These are phyloP conservation scores for Sericinus montela DNA, from an alignment of 2,888 invertebrate species.

Conservation along the genomic window DNA sequence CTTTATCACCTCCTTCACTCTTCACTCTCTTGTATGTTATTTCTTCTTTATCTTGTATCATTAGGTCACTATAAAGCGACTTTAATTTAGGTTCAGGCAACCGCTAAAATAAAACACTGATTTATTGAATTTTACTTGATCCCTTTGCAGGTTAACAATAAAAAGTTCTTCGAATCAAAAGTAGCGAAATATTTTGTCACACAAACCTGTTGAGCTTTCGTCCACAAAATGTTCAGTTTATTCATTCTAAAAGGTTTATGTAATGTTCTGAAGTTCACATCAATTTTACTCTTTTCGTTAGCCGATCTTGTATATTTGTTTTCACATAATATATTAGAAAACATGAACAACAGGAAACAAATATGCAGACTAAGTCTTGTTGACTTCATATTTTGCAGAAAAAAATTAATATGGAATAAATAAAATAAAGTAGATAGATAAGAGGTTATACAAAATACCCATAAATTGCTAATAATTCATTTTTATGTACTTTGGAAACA, in stretches of 20 bases:
- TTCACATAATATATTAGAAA: conserved; percentile 39
- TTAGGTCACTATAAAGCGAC: conserved; percentile 92
- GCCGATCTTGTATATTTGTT: conserved; percentile 84
- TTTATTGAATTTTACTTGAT: too few relatives aligned
- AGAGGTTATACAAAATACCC: too few relatives aligned
- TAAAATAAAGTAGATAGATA: too few relatives aligned
- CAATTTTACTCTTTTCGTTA: conserved; percentile 61
- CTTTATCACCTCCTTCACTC: conserved; percentile 91
- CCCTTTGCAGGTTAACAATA: too few relatives aligned
- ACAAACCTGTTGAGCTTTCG: conserved; percentile 94
- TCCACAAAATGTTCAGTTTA: conserved; percentile 93
- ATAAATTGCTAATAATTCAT: too few relatives aligned
- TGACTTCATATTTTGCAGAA: conserved; percentile 3
- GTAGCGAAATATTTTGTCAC: too few relatives aligned
- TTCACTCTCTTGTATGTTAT: conserved; percentile 89
- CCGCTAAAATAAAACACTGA: conserved; percentile 74
- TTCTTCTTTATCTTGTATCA: conserved; percentile 96
- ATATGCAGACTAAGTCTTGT: not conserved
- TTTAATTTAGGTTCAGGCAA: conserved; percentile 91
- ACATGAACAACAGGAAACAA: not conserved
- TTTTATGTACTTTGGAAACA: too few relatives aligned
- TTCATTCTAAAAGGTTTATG: conserved; percentile 94
- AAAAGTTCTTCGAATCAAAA: too few relatives aligned
- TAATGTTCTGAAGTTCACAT: conserved; percentile 82
- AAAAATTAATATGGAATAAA: not conserved